These are phyloP conservation scores for Diorhabda elongata DNA, from an alignment of 1,140 invertebrate genomes.

Conservation along the genomic window DNA sequence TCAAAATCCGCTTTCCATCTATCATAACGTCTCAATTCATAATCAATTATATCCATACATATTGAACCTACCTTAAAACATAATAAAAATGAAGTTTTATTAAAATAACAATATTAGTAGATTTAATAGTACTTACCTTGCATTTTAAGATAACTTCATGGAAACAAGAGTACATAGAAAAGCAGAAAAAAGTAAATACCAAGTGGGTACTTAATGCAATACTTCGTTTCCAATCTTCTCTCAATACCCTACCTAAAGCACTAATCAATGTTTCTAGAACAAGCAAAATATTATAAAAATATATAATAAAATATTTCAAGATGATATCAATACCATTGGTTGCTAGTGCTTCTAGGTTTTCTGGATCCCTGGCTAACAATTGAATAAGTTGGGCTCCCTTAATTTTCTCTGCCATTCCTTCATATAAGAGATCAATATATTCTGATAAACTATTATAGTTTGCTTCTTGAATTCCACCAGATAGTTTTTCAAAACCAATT, in stretches of 20 bases:
- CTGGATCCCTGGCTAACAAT: constrained; percentile 84
- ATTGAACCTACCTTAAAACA: constrained; percentile 81
- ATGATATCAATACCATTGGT: constrained; percentile 70
- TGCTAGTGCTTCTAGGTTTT: constrained; percentile 90
- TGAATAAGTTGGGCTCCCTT: constrained; percentile 88
- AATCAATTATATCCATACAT: constrained; percentile 94
- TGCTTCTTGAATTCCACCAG: constrained; percentile 43
- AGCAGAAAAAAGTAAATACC: constrained; percentile 95
- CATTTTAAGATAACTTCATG: constrained; percentile 88
- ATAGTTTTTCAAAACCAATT: constrained; percentile 19
- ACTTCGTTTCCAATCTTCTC: constrained; percentile 96
- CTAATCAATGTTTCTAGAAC: constrained; percentile 89
- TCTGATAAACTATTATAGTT: constrained; percentile 82
- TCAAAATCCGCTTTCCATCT: constrained; percentile 90
- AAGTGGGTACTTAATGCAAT: constrained; percentile 95
- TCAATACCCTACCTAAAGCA: constrained; percentile 86
- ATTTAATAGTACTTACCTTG: constrained; percentile 58
- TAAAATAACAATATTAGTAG: not conserved
- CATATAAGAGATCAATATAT: constrained; percentile 95
- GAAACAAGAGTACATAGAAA: constrained; percentile 95
- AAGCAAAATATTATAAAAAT: not conserved
- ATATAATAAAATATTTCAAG: constrained; percentile 6
- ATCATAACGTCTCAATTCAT: constrained; percentile 87
- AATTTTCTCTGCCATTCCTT: constrained; percentile 89
- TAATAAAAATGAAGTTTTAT: constrained; percentile 22